These are phyloP conservation scores for Myotis daubentonii DNA, from an alignment of 2,797 vertebrate species.

Conservation along the genomic window DNA sequence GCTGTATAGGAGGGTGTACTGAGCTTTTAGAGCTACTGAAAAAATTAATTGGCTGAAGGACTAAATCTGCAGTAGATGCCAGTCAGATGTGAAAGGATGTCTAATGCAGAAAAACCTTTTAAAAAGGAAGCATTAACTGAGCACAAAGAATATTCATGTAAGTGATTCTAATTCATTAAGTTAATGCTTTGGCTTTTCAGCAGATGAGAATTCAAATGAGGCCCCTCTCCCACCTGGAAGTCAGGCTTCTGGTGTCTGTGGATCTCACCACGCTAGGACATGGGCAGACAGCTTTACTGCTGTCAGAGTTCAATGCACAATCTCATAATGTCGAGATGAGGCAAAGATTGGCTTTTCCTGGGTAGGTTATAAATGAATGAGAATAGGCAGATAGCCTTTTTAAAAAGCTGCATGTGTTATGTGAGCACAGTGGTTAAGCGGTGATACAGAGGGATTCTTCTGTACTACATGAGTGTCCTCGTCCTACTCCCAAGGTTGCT, in stretches of 20 bases:
- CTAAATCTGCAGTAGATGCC: constrained; percentile 68
- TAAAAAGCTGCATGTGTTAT: not conserved
- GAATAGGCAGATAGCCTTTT: constrained; percentile 58
- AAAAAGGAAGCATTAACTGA: constrained; percentile 69
- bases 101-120: constrained; percentile 61
- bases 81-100: constrained; percentile 69
- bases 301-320: constrained; percentile 12
- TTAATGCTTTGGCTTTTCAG: constrained; percentile 29
- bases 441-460: constrained; percentile 49
- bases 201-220: constrained; percentile 59
- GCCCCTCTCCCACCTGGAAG: not conserved
- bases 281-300: constrained; percentile 53
- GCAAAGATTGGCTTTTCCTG: constrained; percentile 59
- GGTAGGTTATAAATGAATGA: constrained; percentile 72
- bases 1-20: constrained; percentile 72
- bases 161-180: constrained; percentile 64
- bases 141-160: constrained; percentile 8
- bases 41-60: constrained; percentile 80
- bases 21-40: constrained; percentile 76
- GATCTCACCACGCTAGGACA: not conserved
- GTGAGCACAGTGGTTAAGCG: constrained; percentile 32
- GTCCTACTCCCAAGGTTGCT: not conserved
- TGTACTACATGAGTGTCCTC: not conserved
- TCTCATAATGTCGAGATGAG: constrained; percentile 61
- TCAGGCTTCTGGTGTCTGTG: not conserved